A percentile compares a stretch with the other conserved stretches of the same genome.
These are phyloP conservation scores for Antitype chi DNA, from an alignment of 2,888 invertebrate species.

Conservation along the genomic window DNA sequence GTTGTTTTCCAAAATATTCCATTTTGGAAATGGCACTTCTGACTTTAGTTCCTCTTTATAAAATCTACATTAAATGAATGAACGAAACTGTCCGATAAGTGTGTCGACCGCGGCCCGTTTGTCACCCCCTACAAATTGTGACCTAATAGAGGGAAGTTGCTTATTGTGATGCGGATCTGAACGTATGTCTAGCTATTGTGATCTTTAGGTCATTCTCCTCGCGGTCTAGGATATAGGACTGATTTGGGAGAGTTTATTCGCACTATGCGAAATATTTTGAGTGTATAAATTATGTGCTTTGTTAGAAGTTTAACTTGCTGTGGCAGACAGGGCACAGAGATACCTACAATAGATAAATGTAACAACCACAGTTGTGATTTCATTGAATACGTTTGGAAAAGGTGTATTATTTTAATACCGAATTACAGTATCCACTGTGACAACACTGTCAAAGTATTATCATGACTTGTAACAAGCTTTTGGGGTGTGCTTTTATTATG, in stretches of 20 bases:
- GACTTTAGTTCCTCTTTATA: neutral
- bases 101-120: slow-evolving; percentile 28
- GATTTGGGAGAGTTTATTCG: neutral
- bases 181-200: slow-evolving; percentile 16
- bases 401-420: no score
- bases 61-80: slow-evolving; percentile 9
- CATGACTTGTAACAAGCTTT: no score
- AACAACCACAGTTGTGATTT: no score
- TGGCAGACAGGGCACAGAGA: neutral
- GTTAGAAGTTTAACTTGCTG: neutral
- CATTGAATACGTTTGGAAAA: no score
- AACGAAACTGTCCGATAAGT: slow-evolving; percentile 36
- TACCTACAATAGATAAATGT: neutral
- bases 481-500: no score
- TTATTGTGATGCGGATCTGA: slow-evolving; percentile 36
- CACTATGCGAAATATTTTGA: neutral
- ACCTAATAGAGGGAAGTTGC: slow-evolving; percentile 53
- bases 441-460: no score
- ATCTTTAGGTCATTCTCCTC: slow-evolving; percentile 24
- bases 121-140: slow-evolving; percentile 46
- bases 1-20: neutral
- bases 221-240: neutral
- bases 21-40: neutral
- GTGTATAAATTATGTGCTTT: neutral
- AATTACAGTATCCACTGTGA: no score